Conservation (phyloP, 2,888 invertebrate species). For the Mythimna loreyi region DNA sequence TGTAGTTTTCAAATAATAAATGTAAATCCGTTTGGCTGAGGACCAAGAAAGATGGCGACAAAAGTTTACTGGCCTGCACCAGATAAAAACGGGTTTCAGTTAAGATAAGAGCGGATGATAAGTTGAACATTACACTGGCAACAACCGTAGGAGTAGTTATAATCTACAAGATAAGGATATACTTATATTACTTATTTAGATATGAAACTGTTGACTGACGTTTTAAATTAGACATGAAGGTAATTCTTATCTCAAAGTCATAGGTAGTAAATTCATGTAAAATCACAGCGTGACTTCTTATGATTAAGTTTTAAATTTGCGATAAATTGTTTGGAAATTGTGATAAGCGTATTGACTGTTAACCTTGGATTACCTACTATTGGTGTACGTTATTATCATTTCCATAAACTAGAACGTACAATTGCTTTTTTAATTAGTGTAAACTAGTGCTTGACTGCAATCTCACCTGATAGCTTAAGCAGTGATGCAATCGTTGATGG, state of each 20-base stretch:
- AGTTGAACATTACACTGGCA: conserved; percentile 18
- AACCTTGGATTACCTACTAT: conserved; percentile 11
- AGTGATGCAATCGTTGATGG: too few species aligned
- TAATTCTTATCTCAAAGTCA: conserved; percentile 1
- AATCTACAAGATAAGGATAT: conserved; percentile 35
- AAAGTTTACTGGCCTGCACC: conserved; percentile 68
- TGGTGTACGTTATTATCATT: background rate
- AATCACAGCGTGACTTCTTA: conserved; percentile 2
- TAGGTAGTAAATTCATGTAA: background rate
- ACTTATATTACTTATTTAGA: too few species aligned
- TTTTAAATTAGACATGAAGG: conserved; percentile 28
- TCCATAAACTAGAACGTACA: background rate
- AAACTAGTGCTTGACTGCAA: too few species aligned
- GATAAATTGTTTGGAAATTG: conserved; percentile 11
- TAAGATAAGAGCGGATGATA: conserved; percentile 60
- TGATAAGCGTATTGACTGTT: conserved; percentile 32
- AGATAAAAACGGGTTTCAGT: conserved; percentile 62
- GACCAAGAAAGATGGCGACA: conserved; percentile 66
- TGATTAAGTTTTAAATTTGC: background rate
- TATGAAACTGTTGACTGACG: conserved; percentile 6
- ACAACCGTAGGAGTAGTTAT: conserved; percentile 25
- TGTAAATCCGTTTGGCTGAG: conserved; percentile 65
- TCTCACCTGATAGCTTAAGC: too few species aligned
- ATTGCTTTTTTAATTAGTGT: too few species aligned
- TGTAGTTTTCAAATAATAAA: conserved; percentile 57